Evolutionary conservation across 2,113 vertebrate genomes (phyloP).

Genomic region (Cephalopterus ornatus): DNA sequence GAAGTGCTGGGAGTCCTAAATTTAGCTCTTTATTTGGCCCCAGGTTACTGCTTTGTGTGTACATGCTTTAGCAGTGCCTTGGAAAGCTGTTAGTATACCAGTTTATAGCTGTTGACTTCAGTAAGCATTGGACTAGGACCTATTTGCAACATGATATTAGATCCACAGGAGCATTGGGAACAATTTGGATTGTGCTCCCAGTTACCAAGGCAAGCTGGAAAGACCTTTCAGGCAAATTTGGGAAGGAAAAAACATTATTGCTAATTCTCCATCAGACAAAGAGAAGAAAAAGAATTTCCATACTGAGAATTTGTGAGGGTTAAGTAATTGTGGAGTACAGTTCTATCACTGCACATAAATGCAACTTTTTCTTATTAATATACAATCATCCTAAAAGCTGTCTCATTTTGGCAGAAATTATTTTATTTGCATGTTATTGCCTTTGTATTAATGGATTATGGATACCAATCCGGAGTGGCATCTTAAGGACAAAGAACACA

Average conservation of each 20-base stretch:
- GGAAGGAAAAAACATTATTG: not conserved
- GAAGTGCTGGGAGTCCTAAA: not conserved
- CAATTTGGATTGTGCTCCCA: not conserved
- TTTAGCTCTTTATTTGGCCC: not conserved
- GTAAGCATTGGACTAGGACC: not conserved
- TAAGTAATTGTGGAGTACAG: not conserved
- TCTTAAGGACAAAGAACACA: conserved; percentile 21
- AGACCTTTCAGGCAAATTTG: not conserved
- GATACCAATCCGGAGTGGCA: not conserved
- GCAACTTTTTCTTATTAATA: not conserved
- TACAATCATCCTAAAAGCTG: not conserved
- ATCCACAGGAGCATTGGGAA: not conserved
- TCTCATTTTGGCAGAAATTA: not conserved
- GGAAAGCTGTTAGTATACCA: not conserved
- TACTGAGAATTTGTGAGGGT: not conserved
- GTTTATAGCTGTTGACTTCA: not conserved
- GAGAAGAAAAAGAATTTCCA: not conserved
- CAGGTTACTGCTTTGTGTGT: not conserved
- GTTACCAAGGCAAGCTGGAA: conserved; percentile 16
- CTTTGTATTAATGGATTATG: not conserved
- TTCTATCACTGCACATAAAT: not conserved
- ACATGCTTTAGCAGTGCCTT: not conserved
- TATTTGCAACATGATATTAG: not conserved
- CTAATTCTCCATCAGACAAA: not conserved
- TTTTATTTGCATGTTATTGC: not conserved